phyloP scores from a whole-genome alignment of 2,888 invertebrate genomes.

The Eupelmus urozonus region DNA sequence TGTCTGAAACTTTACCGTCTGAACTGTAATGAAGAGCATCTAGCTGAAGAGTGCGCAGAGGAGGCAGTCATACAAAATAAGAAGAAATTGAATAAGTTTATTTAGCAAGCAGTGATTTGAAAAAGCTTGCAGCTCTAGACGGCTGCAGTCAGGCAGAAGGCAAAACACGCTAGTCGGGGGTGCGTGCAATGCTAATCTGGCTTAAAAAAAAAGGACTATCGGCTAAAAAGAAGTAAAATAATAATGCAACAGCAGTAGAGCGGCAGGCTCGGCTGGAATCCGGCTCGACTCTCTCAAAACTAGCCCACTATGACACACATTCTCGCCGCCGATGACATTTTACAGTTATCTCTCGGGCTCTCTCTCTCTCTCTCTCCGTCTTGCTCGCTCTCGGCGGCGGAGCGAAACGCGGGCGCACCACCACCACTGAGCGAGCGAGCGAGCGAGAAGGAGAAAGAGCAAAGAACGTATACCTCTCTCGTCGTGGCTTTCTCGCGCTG shows the following conservation, averaged over 20 bases:
- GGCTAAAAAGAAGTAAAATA: too few species aligned
- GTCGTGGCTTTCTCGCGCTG: slow-evolving; percentile 17
- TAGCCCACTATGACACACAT: slow-evolving; percentile 71
- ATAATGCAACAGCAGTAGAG: background rate
- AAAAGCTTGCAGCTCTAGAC: too few species aligned
- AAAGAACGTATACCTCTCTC: too few species aligned
- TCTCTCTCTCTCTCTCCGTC: slow-evolving; percentile 8
- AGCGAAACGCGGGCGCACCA: too few species aligned
- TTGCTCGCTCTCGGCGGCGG: background rate
- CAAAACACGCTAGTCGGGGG: background rate
- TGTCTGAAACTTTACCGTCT: slow-evolving; percentile 40
- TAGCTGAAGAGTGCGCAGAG: background rate
- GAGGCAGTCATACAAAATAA: background rate
- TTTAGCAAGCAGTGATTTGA: too few species aligned
- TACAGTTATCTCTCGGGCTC: slow-evolving; percentile 75
- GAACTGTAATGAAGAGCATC: background rate
- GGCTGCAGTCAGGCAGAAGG: too few species aligned
- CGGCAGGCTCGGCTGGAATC: slow-evolving; percentile 35
- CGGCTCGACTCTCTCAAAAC: slow-evolving; percentile 44
- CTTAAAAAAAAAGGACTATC: too few species aligned
- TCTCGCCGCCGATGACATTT: slow-evolving; percentile 74
- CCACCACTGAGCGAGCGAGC: too few species aligned
- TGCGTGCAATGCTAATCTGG: background rate
- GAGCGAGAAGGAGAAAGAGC: too few species aligned
- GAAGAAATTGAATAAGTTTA: background rate